phyloP scores from a whole-genome alignment of 2,113 vertebrate genomes.

The Tiliqua scincoides region DNA sequence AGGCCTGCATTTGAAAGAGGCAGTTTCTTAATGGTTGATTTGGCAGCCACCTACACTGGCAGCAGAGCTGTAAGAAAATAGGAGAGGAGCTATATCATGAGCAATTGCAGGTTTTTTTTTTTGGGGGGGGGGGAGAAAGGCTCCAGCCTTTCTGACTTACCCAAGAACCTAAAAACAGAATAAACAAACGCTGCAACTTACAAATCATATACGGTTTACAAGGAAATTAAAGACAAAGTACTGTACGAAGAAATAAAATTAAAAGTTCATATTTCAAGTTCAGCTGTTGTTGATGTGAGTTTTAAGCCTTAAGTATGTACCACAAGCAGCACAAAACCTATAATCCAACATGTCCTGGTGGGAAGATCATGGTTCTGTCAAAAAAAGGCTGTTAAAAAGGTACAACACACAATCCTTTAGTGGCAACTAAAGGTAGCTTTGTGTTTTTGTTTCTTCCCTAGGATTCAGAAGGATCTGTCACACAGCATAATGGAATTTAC shows the following conservation, averaged over 20 bases:
- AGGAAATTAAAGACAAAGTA: neutral
- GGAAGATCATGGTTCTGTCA: no score
- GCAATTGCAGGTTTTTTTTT: neutral
- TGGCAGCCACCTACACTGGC: neutral
- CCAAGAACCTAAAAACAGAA: neutral
- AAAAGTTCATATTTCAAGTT: slow-evolving; percentile 29
- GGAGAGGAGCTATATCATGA: neutral
- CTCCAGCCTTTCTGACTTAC: neutral
- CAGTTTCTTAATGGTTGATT: neutral
- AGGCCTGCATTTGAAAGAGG: neutral
- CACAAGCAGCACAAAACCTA: neutral
- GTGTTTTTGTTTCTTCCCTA: no score
- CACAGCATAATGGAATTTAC: neutral
- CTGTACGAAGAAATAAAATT: slow-evolving; percentile 11
- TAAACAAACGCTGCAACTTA: neutral
- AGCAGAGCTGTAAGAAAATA: neutral
- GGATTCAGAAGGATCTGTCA: neutral
- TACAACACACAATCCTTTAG: no score
- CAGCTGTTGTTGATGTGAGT: neutral
- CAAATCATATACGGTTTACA: neutral
- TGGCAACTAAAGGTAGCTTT: neutral
- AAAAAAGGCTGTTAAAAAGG: no score
- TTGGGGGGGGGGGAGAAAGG: no score
- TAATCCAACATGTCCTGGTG: no score
- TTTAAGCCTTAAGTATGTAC: neutral